Percentiles rank a stretch among this genome's conserved stretches.
Conservation (phyloP, 2,888 invertebrate genomes). For the Phyllotreta cruciferae region DNA sequence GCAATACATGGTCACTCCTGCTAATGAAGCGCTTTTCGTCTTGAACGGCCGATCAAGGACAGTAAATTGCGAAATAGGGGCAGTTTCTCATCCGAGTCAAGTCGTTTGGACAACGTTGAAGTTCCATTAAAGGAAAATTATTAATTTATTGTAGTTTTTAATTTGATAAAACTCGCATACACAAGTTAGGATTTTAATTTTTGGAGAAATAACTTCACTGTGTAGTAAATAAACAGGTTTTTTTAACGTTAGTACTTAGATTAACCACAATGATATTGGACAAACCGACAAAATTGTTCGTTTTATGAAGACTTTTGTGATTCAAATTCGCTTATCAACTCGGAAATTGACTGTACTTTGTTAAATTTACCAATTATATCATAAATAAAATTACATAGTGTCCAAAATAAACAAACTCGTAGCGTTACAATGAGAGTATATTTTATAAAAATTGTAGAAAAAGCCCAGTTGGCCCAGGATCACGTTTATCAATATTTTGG, state of each 20-base stretch:
- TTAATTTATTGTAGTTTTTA: too few relatives aligned
- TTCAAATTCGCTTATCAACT: background rate
- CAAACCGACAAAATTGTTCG: background rate
- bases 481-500: conserved; percentile 30
- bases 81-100: conserved; percentile 70
- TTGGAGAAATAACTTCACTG: too few relatives aligned
- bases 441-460: conserved; percentile 34
- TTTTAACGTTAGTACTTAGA: too few relatives aligned
- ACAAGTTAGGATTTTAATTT: too few relatives aligned
- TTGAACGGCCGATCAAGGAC: conserved; percentile 74
- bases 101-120: conserved; percentile 72
- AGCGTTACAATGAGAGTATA: conserved; percentile 33
- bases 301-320: background rate
- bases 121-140: conserved; percentile 59
- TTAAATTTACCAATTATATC: conserved; percentile 26
- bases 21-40: conserved; percentile 73
- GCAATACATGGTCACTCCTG: conserved; percentile 75
- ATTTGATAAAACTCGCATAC: too few relatives aligned
- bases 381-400: conserved; percentile 37
- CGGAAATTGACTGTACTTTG: conserved; percentile 23
- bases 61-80: conserved; percentile 78
- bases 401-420: conserved; percentile 34
- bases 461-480: conserved; percentile 23
- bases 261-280: background rate
- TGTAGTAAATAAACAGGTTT: too few relatives aligned